Conservation (phyloP, 2,888 invertebrate species). For the Zelleria hepariella region DNA sequence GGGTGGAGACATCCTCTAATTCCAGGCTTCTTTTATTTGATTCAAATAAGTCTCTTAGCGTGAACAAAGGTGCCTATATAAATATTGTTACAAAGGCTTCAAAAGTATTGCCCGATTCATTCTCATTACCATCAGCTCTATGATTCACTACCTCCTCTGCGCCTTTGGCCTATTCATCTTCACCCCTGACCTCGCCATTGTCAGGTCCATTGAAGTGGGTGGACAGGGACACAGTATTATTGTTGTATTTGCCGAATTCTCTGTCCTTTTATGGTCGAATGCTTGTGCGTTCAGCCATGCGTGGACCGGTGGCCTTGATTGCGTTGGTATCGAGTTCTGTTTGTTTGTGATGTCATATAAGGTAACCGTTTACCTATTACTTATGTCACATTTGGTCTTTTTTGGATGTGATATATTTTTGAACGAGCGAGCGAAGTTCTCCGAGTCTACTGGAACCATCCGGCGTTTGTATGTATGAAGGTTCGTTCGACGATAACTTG, state of each 20-base stretch:
- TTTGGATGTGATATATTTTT: too few species aligned
- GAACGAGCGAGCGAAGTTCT: too few species aligned
- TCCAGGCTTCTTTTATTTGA: too few species aligned
- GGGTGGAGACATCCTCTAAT: too few species aligned
- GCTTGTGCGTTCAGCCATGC: background rate
- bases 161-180: conserved; percentile 5
- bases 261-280: background rate
- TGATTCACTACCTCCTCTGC: conserved; percentile 1
- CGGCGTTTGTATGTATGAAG: too few species aligned
- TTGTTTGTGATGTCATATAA: background rate
- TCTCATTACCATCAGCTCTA: background rate
- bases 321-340: background rate
- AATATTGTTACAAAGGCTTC: background rate
- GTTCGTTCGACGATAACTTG: too few species aligned
- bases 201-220: conserved; percentile 13
- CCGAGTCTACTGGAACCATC: too few species aligned
- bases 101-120: background rate
- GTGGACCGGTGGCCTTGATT: background rate
- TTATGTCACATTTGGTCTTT: background rate
- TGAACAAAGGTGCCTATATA: too few species aligned
- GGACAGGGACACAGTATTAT: conserved; percentile 8
- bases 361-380: background rate
- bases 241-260: conserved; percentile 4
- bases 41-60: too few species aligned
- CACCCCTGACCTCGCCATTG: conserved; percentile 21